Evolutionary conservation across 2,888 invertebrate species (phyloP), one percentile per base, ranked within the genome.

Genomic region (Teleiodes luculella): DNA sequence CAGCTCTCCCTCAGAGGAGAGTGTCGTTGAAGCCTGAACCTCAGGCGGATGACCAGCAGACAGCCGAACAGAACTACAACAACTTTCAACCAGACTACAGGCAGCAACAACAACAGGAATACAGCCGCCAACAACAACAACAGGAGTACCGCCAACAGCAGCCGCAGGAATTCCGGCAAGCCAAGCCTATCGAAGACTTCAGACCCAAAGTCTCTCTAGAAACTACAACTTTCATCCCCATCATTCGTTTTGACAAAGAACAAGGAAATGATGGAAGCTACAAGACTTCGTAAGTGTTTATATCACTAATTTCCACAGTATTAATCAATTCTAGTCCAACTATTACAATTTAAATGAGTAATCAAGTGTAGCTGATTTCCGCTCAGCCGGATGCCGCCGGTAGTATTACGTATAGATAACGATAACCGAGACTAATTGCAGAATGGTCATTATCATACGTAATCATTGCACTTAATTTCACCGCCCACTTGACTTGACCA

Each of bases 191-290:
- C 16, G 86, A 88, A 0, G 90, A 91, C 62, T 86, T 88, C 76
- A 83, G 86, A 62, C 81, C 87, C 20, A 80, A 83, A 71, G 78
- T 79, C n/a, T 74, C 78, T 18, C 62, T 85, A 53, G 92, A 92
- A 39, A 91, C 92, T 14, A 94, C 95, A 57, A 95, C 95, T n/a
- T 93, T 87, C 78, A 94, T 96, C 65, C 96, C 96, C 14, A 96
- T 96, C 73, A 91, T 96, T 58, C 91, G 92, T 63, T 95, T 95
- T 78, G 95, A 95, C 72, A 95, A 96, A 74, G 94, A 95, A 75
- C 95, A 96, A 74, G 94, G 94, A 60, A 93, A 92, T 61, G 95
- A 95, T 82, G 96, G 96, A 68, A 95, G 95, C 72, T 96, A 96
- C 80, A 95, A 95, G 83, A 93, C 95, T 56, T 80, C 94, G 94